These are phyloP conservation scores for Proisotoma minuta DNA, from an alignment of 2,888 invertebrate species.

Conservation along the genomic window DNA sequence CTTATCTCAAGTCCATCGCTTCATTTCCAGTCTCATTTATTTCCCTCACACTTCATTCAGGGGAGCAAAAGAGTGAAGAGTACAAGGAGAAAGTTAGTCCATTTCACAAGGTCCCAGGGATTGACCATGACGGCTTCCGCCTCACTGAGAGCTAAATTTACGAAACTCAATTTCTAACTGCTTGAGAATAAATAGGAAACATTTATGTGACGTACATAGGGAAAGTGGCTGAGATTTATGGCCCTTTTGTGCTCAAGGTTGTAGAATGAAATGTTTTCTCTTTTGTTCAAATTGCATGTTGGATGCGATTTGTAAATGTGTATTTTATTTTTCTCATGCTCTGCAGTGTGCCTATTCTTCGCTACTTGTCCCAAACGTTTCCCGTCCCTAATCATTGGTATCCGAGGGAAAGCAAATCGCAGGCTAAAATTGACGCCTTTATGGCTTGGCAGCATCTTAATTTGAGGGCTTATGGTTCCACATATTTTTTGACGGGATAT, in stretches of 20 bases:
- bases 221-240: no score
- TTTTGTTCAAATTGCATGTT: no score
- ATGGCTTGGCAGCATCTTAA: conserved; percentile 72
- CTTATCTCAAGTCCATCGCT: neutral
- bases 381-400: conserved; percentile 60
- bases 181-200: no score
- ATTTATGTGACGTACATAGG: no score
- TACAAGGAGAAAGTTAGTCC: conserved; percentile 26
- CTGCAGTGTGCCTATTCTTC: conserved; percentile 65
- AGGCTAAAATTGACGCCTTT: conserved; percentile 66
- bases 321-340: neutral
- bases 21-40: neutral
- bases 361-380: conserved; percentile 60
- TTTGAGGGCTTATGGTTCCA: conserved; percentile 57
- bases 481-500: conserved; percentile 61
- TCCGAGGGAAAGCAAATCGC: conserved; percentile 59
- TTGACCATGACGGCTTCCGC: conserved; percentile 31
- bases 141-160: no score
- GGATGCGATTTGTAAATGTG: neutral
- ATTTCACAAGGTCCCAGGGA: conserved; percentile 25
- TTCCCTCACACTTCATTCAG: conserved; percentile 7
- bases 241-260: no score
- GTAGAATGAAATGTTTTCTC: no score
- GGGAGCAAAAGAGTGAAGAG: conserved; percentile 22
- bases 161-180: neutral